These are phyloP conservation scores for Pelecanoides urinatrix DNA, from an alignment of 2,113 vertebrate species.

Conservation along the genomic window DNA sequence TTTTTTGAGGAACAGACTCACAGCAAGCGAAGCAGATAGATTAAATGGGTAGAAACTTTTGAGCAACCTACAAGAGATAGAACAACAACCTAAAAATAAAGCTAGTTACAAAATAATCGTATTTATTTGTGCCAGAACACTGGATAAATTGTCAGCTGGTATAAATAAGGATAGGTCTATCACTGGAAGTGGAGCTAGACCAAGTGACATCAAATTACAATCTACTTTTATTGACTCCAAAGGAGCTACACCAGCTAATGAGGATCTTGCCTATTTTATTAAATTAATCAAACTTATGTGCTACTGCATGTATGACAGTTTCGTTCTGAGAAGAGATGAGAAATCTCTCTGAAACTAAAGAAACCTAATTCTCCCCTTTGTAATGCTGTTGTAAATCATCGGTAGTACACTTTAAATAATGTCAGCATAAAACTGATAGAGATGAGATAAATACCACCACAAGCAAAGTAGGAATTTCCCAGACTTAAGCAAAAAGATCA, in stretches of 20 bases:
- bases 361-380: not conserved
- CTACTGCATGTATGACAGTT: not conserved
- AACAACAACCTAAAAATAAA: slow-evolving; percentile 51
- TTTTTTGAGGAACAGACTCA: slow-evolving; percentile 53
- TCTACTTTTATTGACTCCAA: not conserved
- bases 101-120: slow-evolving; percentile 11
- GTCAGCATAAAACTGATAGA: not conserved
- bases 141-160: not conserved
- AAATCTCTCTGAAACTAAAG: not conserved
- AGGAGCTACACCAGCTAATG: not conserved
- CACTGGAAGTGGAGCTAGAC: not conserved
- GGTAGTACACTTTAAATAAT: not conserved
- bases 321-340: not conserved
- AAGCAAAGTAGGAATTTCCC: not conserved
- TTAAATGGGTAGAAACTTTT: slow-evolving; percentile 57
- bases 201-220: not conserved
- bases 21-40: slow-evolving; percentile 51
- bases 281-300: not conserved
- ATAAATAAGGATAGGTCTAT: not conserved
- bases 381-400: not conserved
- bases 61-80: slow-evolving; percentile 13
- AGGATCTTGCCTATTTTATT: not conserved
- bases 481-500: not conserved
- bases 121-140: not conserved
- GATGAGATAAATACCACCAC: not conserved